A percentile compares a stretch with the other conserved stretches of the same genome.
Conservation (phyloP, 2,888 invertebrate genomes). For the Nineta flava region DNA sequence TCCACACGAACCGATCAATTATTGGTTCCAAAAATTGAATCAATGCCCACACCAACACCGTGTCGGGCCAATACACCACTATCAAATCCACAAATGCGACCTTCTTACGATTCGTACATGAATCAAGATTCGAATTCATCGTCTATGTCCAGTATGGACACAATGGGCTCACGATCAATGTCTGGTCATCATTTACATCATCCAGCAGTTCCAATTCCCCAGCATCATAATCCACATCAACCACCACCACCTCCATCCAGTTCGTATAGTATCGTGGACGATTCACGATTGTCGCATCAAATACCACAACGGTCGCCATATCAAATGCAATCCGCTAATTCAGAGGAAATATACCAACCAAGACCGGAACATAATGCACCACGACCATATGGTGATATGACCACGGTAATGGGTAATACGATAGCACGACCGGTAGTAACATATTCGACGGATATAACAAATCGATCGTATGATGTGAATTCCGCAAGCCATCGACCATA, state of each 20-base stretch:
- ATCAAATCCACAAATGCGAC: constrained; percentile 30
- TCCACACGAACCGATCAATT: constrained; percentile 36
- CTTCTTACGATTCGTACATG: constrained; percentile 43
- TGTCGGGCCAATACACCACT: constrained; percentile 31
- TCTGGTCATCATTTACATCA: constrained; percentile 31
- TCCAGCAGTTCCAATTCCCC: constrained; percentile 26
- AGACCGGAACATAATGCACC: constrained; percentile 23
- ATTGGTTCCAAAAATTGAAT: constrained; percentile 53
- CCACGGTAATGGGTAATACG: constrained; percentile 35
- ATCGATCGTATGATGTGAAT: constrained; percentile 31
- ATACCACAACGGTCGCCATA: constrained; percentile 50
- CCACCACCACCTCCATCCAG: constrained; percentile 28
- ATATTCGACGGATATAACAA: constrained; percentile 36
- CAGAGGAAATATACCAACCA: constrained; percentile 30
- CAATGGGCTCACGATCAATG: constrained; percentile 28
- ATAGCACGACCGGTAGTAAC: constrained; percentile 41
- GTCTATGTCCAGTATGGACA: constrained; percentile 53
- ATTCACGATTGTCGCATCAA: constrained; percentile 35
- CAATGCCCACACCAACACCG: constrained; percentile 21
- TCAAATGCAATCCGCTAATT: constrained; percentile 30
- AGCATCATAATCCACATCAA: constrained; percentile 34
- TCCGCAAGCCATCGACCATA: constrained; percentile 38
- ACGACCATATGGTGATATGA: constrained; percentile 44
- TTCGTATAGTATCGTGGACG: constrained; percentile 34
- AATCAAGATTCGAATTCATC: constrained; percentile 58